Base-by-base conservation (phyloP, 2,888 invertebrate genomes). In the Neoascia interrupta region DNA sequence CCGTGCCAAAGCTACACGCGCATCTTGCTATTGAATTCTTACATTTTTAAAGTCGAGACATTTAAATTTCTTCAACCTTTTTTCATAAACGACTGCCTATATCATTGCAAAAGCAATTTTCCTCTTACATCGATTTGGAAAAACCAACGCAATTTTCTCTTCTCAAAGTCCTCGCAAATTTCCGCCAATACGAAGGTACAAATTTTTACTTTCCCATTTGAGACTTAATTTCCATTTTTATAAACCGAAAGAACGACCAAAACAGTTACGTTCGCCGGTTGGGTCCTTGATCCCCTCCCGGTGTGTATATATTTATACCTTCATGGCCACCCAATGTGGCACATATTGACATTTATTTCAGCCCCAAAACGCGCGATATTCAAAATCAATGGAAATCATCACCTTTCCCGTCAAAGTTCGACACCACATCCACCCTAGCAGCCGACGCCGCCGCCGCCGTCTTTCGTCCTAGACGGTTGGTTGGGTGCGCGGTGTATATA, bases 351-450 rank as follows among this genome's bases (percentile, higher is more conserved):
- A 47, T 69, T 39, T 43, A 63, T 61, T 63, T 60, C 68, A 49
- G 43, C 41, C 19, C 41, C n/a, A n/a, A n/a, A n/a, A 31, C 37
- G 64, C 61, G 39, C 75, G 61, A 63, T 75, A 69, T 69, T 75
- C 69, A 63, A 68, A 70, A 69, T 75, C 75, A 69, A 75, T 75
- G 58, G 58, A 45, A 75, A 47, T 54, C 53, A 45, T 64, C 64
- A 64, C 64, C 64, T 66, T 56, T 53, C 19, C 66, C 45, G 16
- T 11, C 19, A 37, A 19, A n/a, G n/a, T n/a, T 58, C 23, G 54
- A 16, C 11, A 8, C 49, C 49, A n/a, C 11, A 5, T 10, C 5
- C 23, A 8, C 23, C 11, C 18, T n/a, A 23, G 23, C n/a, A 18
- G n/a, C 16, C 47, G 47, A 3, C 16, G 28, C 10, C 49, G 8